Evolutionary conservation across 2,888 invertebrate genomes (phyloP), one percentile per base, ranked within the genome.

Genomic region (Norana najaformis): DNA sequence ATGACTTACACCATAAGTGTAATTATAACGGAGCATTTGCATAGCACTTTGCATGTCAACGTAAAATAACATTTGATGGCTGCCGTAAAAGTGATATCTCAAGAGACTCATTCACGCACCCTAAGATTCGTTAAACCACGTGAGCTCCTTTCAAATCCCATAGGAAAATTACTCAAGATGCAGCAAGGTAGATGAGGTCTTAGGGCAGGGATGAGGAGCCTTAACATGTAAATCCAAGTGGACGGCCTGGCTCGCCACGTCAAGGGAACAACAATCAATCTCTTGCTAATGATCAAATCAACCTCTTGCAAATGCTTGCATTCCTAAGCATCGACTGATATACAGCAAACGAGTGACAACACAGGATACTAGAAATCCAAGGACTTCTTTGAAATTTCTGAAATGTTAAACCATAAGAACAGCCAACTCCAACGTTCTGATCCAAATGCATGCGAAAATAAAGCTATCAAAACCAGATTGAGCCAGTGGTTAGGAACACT

Each of bases 61-160:
- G 23, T 47, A 47, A 47, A 23, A 20, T 2, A 23, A 23, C 47
- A 23, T 69, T 69, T 30, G 69, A 69, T n/a, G 69, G 69, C n/a
- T 30, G 69, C 69, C n/a, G 69, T 69, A 69, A 69, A 69, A 69
- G 69, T n/a, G n/a, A 69, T 69, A 69, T 69, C 69, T 69, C 69
- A n/a, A 30, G 30, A n/a, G n/a, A 69, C 30, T n/a, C 69, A 8
- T 69, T 69, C n/a, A n/a, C 30, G 13, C 69, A 69, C 8, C 8
- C 69, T n/a, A n/a, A 69, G 69, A 69, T 69, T n/a, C 69, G 69
- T 69, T 69, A 69, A n/a, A 69, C n/a, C 69, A 30, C 8, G 8
- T n/a, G n/a, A 69, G 69, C 3, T 69, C 69, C 5, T 30, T 69
- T 1, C 69, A 69, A 69, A 69, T n/a, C 5, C 69, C 69, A n/a